phyloP scores from a whole-genome alignment of 2,888 invertebrate genomes.

The Chaetoderma sp. region DNA sequence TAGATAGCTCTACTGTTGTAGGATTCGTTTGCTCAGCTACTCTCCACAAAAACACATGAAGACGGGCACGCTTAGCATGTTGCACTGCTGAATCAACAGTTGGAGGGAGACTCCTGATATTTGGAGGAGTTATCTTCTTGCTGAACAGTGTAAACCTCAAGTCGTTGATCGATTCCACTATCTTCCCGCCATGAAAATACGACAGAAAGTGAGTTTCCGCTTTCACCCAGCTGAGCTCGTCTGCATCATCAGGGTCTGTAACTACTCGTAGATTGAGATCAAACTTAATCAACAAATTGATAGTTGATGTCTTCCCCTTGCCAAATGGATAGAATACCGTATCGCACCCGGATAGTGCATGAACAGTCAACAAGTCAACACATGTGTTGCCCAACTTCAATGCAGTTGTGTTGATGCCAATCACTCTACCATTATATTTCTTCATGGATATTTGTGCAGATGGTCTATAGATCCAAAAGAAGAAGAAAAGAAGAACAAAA shows the following conservation, averaged over 20 bases:
- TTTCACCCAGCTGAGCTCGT: neutral
- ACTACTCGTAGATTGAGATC: neutral
- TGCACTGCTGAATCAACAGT: no score
- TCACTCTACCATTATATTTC: neutral
- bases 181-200: neutral
- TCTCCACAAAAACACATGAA: no score
- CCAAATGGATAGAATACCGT: neutral
- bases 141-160: neutral
- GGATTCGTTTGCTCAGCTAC: neutral
- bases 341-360: neutral
- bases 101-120: no score
- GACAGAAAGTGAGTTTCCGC: neutral
- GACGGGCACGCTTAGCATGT: no score
- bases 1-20: neutral
- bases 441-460: no score
- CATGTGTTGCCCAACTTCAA: neutral
- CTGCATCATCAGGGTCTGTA: neutral
- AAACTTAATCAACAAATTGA: neutral
- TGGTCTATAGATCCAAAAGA: neutral
- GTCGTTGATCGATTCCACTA: neutral
- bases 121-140: no score
- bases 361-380: neutral
- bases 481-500: neutral
- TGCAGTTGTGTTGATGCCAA: neutral
- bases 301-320: neutral